Base-by-base conservation (phyloP, 2,113 vertebrate species). In the Myxocyprinus asiaticus region DNA sequence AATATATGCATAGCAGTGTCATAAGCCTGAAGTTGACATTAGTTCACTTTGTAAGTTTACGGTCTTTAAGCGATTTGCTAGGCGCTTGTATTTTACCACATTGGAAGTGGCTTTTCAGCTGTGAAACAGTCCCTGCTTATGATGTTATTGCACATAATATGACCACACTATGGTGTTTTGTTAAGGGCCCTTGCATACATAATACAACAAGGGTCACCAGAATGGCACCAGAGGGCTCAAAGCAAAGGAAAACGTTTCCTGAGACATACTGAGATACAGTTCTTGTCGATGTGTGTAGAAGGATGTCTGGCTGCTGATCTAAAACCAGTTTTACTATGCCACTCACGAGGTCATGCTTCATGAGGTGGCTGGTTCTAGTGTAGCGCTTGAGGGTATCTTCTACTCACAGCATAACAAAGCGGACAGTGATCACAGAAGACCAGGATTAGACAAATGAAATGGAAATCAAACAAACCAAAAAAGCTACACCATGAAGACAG, bases 241-340 rank as follows among this genome's bases (percentile, higher is more conserved):
- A 85, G 9, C 82, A 86, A 91, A 56, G 88, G 76, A 91, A 90
- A 63, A 12, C 42, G 77, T 76, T 96, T 95, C 95, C 95, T 95
- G 95, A 95, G 95, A 92, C 92, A 92, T 93, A 90, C 88, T 64
- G 90, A 90, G 76, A 76, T 48, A 68, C 15, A 58, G 59, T 81
- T 73, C 50, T 63, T 51, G 67, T 15, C 47, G 61, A 61, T 44
- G 82, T 80, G 90, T 90, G 66, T 65, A 68, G 76, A 74, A 75
- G 43, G 45, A 15, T 17, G 12, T 62, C 69, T 55, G 53, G 78
- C 47, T 53, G 74, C 73, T 73, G 66, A 78, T 68, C 65, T 70
- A 48, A 78, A 71, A 77, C 76, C 68, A 55, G 47, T 73, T 67
- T 56, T 8, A 79, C 6, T 2, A n/a, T 66, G 68, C 66, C 9